Evolutionary conservation across 1,140 invertebrate genomes (phyloP), one percentile per base, ranked within the genome.

Genomic region (Saxidomus purpurata): DNA sequence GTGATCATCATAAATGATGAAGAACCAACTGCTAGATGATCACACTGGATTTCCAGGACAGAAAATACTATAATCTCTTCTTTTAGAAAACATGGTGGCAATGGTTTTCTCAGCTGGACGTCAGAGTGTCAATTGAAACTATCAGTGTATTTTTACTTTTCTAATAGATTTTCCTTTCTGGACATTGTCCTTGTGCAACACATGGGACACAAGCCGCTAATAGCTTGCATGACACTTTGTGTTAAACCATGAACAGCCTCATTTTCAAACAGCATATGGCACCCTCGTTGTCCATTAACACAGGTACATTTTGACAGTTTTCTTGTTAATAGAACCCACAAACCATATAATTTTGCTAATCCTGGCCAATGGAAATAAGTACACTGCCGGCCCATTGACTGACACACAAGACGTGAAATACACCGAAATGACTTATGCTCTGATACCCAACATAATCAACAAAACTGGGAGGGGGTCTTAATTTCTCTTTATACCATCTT

Each of bases 371-470:
- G 34, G 34, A 71, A 71, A 38, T 38, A 71, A 38, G 17, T n/a
- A 40, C n/a, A 3, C 67, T 19, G 67, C 31, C 31, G 8, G 67
- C 15, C 34, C 38, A 38, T 71, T 38, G 34, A 71, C 34, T 31
- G 67, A 71, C 67, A 71, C 19, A 38, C 19, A 11, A 71, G 61
- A 71, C 1, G 67, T 11, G 17, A 71, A 36, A 38, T 71, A 71
- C 22, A 38, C 67, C 67, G 1, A 22, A 71, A 71, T 71, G 67
- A 71, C 67, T 71, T 71, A 38, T 79, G 31, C 76, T 79, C 76
- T 36, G 25, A 79, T 79, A 79, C 76, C 28, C 43, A 55, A 36
- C 11, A 79, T 79, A 79, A 79, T 79, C 76, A 79, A 79, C 76
- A 79, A 36, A 59, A 34, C 34, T 34, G 17, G 76, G 76, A 79